Conservation (phyloP, 1,140 invertebrate genomes). For the Sminthurides bifidus region DNA sequence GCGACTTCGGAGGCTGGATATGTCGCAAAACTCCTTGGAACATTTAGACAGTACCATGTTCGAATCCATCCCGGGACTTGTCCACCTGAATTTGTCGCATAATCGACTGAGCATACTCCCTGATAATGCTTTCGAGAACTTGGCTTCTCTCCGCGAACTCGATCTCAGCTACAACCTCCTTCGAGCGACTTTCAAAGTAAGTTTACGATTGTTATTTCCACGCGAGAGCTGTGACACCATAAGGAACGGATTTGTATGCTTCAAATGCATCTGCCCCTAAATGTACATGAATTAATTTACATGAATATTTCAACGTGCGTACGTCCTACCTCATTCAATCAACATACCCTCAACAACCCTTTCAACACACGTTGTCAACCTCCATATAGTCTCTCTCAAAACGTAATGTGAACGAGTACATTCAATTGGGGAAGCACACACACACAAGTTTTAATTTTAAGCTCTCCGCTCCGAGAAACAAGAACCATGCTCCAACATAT, state of each 20-base stretch:
- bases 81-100: conserved; percentile 60
- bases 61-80: conserved; percentile 61
- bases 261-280: neutral
- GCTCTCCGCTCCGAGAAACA: too few relatives aligned
- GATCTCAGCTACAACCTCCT: conserved; percentile 69
- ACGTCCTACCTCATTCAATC: neutral
- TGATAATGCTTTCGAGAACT: conserved; percentile 74
- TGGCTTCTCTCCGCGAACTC: conserved; percentile 56
- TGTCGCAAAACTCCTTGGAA: conserved; percentile 68
- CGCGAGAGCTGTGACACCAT: neutral
- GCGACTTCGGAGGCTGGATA: conserved; percentile 44
- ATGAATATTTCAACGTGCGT: neutral
- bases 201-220: neutral
- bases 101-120: conserved; percentile 74
- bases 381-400: too few relatives aligned
- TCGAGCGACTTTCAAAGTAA: conserved; percentile 64
- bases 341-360: neutral
- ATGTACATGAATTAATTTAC: neutral
- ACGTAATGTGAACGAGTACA: too few relatives aligned
- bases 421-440: too few relatives aligned
- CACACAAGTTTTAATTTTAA: too few relatives aligned
- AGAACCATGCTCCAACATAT: too few relatives aligned
- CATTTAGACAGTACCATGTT: conserved; percentile 79
- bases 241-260: neutral
- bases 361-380: neutral